Conservation (phyloP, 2,113 vertebrate species). For the Hyla sarda region DNA sequence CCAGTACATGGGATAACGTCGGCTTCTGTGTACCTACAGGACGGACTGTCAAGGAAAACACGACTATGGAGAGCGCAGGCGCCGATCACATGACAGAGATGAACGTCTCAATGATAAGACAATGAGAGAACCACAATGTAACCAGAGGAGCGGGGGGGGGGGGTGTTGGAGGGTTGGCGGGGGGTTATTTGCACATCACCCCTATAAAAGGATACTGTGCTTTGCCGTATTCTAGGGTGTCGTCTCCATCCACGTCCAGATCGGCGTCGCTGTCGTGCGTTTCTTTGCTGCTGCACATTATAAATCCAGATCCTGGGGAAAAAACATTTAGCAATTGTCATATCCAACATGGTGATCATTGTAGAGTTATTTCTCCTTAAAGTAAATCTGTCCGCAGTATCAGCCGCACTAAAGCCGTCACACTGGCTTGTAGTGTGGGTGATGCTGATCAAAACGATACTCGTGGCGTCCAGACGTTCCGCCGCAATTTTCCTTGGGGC, state of each 20-base stretch:
- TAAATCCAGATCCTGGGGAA: slow-evolving; percentile 90
- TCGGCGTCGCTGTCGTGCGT: slow-evolving; percentile 96
- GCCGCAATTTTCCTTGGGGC: too few species aligned
- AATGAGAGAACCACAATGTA: too few species aligned
- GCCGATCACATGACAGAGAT: neutral
- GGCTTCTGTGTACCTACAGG: slow-evolving; percentile 93
- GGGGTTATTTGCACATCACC: neutral
- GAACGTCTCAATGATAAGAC: neutral
- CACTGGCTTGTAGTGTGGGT: too few species aligned
- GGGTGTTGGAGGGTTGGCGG: too few species aligned
- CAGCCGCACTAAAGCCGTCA: too few species aligned
- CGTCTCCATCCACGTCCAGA: slow-evolving; percentile 96
- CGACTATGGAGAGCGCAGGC: neutral
- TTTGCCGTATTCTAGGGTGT: slow-evolving; percentile 98
- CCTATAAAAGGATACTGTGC: slow-evolving; percentile 91
- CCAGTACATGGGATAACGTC: slow-evolving; percentile 98
- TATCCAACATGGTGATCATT: too few species aligned
- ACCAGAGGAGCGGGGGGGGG: too few species aligned
- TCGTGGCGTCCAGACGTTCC: too few species aligned
- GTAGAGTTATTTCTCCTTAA: too few species aligned
- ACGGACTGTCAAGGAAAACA: slow-evolving; percentile 74
- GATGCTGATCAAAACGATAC: too few species aligned
- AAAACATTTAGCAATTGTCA: neutral
- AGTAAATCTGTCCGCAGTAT: too few species aligned
- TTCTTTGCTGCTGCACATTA: slow-evolving; percentile 95